A percentile compares a stretch with the other conserved stretches of the same genome.
phyloP scores from a whole-genome alignment of 2,113 vertebrate genomes.

The Thunnus maccoyii region DNA sequence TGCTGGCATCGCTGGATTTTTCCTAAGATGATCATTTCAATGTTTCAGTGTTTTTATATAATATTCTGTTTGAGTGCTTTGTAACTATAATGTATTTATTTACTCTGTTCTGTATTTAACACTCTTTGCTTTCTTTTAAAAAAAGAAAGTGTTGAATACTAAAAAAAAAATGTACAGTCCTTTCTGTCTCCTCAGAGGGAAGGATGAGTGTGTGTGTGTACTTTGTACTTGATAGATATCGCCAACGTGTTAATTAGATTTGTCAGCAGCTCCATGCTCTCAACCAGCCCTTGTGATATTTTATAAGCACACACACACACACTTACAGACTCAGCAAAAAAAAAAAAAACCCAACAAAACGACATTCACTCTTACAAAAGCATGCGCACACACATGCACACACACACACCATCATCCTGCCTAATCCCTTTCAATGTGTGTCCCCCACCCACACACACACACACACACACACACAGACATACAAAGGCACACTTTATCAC shows the following conservation, averaged over 20 bases:
- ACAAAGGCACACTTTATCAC: conserved; percentile 38
- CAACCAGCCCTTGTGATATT: neutral
- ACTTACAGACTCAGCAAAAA: conserved; percentile 14
- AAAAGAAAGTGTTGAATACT: neutral
- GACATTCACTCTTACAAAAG: neutral
- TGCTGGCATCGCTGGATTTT: no score
- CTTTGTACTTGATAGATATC: conserved; percentile 61
- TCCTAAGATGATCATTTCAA: no score
- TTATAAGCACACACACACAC: conserved; percentile 9
- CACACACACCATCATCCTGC: conserved; percentile 28
- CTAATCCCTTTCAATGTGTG: conserved; percentile 7
- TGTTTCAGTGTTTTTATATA: no score
- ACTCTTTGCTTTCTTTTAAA: neutral
- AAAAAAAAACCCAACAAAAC: neutral
- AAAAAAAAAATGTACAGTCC: no score
- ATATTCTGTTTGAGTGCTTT: no score
- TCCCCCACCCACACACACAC: conserved; percentile 23
- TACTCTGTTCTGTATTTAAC: neutral
- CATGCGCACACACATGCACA: conserved; percentile 21
- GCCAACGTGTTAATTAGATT: conserved; percentile 72
- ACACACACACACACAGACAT: neutral
- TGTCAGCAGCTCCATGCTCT: conserved; percentile 61
- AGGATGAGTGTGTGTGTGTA: neutral
- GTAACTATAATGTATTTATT: neutral
- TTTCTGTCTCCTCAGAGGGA: neutral